Evolutionary conservation across 2,797 vertebrate genomes (phyloP).

Genomic region (Heterohyrax brucei): DNA sequence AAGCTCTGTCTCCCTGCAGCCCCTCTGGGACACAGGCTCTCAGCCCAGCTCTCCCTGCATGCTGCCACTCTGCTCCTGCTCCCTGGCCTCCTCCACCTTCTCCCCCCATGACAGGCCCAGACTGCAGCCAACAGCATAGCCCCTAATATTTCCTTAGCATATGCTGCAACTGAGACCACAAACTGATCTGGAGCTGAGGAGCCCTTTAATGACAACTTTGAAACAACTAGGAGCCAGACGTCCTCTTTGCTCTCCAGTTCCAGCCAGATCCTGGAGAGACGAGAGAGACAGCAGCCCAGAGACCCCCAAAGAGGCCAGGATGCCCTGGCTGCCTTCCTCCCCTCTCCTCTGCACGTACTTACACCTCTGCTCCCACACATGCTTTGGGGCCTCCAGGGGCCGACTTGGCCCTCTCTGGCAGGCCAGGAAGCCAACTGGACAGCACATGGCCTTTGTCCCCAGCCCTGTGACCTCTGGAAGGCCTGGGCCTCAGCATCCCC

Average conservation of each 20-base stretch:
- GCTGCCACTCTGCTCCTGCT: not conserved
- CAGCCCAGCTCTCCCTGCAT: not conserved
- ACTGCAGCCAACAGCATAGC: rapidly evolving
- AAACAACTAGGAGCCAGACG: not conserved
- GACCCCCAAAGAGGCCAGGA: not conserved
- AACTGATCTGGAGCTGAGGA: not conserved
- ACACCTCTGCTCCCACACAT: not conserved
- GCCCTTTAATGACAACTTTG: rapidly evolving
- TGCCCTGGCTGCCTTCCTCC: rapidly evolving
- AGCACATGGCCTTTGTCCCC: rapidly evolving
- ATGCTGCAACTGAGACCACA: not conserved
- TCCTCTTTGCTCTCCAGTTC: not conserved
- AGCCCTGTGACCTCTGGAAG: not conserved
- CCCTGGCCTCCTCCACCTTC: too few species aligned
- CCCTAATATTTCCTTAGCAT: too few species aligned
- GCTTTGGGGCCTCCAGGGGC: not conserved
- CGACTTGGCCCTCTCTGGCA: not conserved
- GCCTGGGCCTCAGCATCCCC: not conserved
- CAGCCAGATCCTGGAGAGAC: rapidly evolving
- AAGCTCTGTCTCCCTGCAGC: too few species aligned
- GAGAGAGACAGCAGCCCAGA: not conserved
- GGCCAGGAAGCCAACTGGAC: not conserved
- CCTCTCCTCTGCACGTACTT: rapidly evolving
- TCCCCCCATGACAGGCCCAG: not conserved
- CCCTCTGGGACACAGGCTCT: not conserved